Evolutionary conservation across 1,140 invertebrate genomes (phyloP).

Genomic region (Metopolophium dirhodum): DNA sequence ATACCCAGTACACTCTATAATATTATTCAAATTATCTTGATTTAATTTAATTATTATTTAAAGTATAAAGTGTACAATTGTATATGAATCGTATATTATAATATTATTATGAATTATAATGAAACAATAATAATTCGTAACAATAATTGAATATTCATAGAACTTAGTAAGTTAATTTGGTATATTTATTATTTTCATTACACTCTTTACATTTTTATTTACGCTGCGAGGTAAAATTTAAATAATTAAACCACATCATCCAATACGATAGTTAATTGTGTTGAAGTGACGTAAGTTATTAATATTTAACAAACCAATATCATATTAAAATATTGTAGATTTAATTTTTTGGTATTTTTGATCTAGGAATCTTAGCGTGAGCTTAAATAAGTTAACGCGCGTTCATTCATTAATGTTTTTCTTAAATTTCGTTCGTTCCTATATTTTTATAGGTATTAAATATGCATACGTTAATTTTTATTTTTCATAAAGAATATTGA

Average conservation of each 20-base stretch:
- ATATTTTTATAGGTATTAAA: too few species aligned
- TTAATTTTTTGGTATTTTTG: background rate
- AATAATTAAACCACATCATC: background rate
- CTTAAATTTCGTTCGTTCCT: background rate
- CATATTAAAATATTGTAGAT: background rate
- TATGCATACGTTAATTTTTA: background rate
- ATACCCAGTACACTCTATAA: background rate
- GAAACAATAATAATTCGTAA: background rate
- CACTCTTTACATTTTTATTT: background rate
- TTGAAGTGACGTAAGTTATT: background rate
- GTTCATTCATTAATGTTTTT: background rate
- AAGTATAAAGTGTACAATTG: background rate
- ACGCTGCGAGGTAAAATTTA: background rate
- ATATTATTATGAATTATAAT: background rate
- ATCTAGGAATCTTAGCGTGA: background rate
- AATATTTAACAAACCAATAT: background rate
- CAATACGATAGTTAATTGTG: background rate
- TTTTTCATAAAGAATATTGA: background rate
- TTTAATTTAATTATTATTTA: background rate
- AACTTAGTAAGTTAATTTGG: background rate
- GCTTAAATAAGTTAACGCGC: background rate
- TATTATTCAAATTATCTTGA: background rate
- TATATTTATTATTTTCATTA: background rate
- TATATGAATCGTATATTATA: background rate
- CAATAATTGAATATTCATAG: background rate